These are phyloP conservation scores for Nomada goodeniana DNA, from an alignment of 2,888 invertebrate genomes.

Conservation along the genomic window DNA sequence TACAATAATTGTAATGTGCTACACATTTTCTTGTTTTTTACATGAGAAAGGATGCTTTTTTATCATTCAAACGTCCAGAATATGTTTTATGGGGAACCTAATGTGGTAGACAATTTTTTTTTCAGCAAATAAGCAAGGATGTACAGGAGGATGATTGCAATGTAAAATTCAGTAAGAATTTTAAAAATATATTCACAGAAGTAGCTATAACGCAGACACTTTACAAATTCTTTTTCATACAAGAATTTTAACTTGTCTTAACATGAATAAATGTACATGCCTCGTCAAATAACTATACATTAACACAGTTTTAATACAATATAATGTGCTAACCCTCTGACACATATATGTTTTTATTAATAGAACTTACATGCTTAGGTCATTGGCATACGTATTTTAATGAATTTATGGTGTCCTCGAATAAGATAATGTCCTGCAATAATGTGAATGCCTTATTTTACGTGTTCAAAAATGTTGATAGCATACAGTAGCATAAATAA, in stretches of 20 bases:
- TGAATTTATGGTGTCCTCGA: conserved; percentile 5
- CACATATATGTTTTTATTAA: conserved; percentile 20
- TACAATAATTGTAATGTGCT: neutral
- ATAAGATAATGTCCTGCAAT: conserved; percentile 2
- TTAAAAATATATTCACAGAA: conserved; percentile 54
- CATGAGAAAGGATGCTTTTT: conserved; percentile 28
- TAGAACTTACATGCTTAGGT: conserved; percentile 21
- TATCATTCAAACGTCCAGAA: conserved; percentile 45
- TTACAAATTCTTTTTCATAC: conserved; percentile 17
- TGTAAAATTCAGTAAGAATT: conserved; percentile 68
- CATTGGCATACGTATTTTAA: conserved; percentile 1
- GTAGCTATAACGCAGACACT: conserved; percentile 42
- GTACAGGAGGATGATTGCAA: conserved; percentile 61
- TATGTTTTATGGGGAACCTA: conserved; percentile 46
- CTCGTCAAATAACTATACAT: conserved; percentile 18
- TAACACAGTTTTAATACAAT: conserved; percentile 21
- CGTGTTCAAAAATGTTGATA: neutral
- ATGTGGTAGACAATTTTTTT: conserved; percentile 68
- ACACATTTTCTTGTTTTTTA: conserved; percentile 9
- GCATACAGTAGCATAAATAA: neutral
- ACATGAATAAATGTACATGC: conserved; percentile 33
- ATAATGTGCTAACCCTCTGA: conserved; percentile 16
- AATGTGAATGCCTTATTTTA: neutral
- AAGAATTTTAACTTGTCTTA: conserved; percentile 20
- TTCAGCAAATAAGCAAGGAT: conserved; percentile 68